These are phyloP conservation scores for Litocranius walleri DNA, from an alignment of 2,113 vertebrate species.

Conservation along the genomic window DNA sequence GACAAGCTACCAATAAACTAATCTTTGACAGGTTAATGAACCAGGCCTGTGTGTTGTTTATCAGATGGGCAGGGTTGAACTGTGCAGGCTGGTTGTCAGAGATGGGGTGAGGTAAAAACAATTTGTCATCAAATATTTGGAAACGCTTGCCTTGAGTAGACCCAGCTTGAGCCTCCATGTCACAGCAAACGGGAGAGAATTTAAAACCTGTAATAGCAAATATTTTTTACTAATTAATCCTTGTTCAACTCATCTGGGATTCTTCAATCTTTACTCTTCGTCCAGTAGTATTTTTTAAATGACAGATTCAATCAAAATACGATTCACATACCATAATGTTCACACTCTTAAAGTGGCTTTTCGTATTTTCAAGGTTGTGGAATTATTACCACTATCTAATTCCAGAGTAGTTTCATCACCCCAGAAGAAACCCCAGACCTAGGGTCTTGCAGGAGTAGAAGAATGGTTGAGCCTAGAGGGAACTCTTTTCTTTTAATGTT, in stretches of 20 bases:
- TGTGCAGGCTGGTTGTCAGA: background rate
- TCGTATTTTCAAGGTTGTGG: background rate
- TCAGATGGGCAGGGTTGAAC: background rate
- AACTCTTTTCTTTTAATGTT: background rate
- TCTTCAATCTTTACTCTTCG: background rate
- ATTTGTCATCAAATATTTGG: background rate
- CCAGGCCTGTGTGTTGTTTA: background rate
- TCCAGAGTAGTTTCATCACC: background rate
- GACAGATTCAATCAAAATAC: background rate
- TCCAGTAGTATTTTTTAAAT: background rate
- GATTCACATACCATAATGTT: background rate
- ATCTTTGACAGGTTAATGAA: background rate
- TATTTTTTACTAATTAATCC: constrained; percentile 41
- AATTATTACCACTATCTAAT: background rate
- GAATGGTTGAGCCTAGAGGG: background rate
- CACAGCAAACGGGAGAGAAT: constrained; percentile 73
- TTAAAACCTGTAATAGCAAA: constrained; percentile 69
- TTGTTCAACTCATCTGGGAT: background rate
- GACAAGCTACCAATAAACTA: background rate
- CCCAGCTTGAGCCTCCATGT: constrained; percentile 66
- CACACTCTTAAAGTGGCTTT: background rate
- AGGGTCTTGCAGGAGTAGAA: background rate
- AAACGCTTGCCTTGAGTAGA: constrained; percentile 69
- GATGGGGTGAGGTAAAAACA: background rate
- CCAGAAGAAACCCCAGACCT: background rate